Evolutionary conservation across 2,888 invertebrate species (phyloP).

Genomic region (Nemapogon koenigi): DNA sequence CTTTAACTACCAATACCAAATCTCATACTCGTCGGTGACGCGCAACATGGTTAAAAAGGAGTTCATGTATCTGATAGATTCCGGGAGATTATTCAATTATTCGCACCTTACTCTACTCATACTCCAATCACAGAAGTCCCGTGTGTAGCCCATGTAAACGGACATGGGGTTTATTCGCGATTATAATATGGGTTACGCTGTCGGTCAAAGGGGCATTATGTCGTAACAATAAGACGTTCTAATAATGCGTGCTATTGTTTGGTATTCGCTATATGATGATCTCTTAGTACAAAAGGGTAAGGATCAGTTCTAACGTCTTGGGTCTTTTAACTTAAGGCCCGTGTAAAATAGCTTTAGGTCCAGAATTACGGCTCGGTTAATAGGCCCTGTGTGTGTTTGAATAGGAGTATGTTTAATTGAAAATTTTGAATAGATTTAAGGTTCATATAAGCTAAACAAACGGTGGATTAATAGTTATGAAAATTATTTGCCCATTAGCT

Average conservation of each 20-base stretch:
- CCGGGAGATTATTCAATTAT: background rate
- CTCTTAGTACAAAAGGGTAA: constrained; percentile 29
- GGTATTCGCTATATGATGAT: constrained; percentile 32
- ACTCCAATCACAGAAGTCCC: background rate
- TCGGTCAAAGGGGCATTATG: constrained; percentile 44
- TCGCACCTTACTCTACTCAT: background rate
- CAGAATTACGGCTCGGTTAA: background rate
- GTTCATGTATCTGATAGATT: too few relatives aligned
- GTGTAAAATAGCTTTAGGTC: constrained; percentile 1
- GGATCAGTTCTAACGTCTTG: constrained; percentile 10
- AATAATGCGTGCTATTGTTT: constrained; percentile 25
- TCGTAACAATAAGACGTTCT: constrained; percentile 36
- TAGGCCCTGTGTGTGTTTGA: constrained; percentile 2
- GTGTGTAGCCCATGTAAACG: constrained; percentile 24
- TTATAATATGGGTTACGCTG: constrained; percentile 49
- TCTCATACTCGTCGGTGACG: too few relatives aligned
- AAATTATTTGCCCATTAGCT: too few relatives aligned
- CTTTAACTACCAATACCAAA: too few relatives aligned
- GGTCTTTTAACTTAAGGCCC: constrained; percentile 8
- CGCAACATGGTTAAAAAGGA: too few relatives aligned
- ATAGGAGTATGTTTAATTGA: constrained; percentile 6
- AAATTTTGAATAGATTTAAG: constrained; percentile 4
- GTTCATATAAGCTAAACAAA: too few relatives aligned
- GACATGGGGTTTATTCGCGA: constrained; percentile 41
- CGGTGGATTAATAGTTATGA: too few relatives aligned